Base-by-base conservation (phyloP, 2,797 vertebrate species). In the Argya squamiceps region DNA sequence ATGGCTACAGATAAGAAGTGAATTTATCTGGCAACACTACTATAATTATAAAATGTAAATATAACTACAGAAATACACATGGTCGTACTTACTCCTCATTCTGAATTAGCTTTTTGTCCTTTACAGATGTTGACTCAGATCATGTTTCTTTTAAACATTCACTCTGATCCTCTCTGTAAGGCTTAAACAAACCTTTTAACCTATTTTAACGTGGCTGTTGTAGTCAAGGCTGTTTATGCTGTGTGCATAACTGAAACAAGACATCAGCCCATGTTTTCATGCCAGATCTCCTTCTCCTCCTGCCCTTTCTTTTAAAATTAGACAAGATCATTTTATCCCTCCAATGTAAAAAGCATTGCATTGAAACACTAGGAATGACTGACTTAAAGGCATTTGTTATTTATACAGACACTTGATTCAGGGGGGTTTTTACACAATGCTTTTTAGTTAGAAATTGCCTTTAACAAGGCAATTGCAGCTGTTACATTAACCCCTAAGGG, bases 171-270 rank as follows among this genome's bases (percentile, higher is more conserved):
- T 62, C 92, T 92, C 70, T 87, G 74, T 47, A 50, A 84, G 75
- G 85, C 67, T 90, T 76, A 82, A 91, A 91, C 68, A 95, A 96
- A 82, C 52, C 88, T 92, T 95, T 93, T 84, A 96, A 84, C 82
- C 67, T 92, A 86, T 84, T 96, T 93, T 90, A 96, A 88, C 67
- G 64, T 21, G 1, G 1, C 34, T 90, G 82, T 60, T 84, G 69
- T 7, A 90, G 73, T 46, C 79, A 88, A 43, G 44, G 55, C 58
- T 96, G 84, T 95, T 96, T 95, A 96, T 90, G 60, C 82, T 64
- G 64, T 10, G 30, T 8, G 27, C 3, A 15, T 74, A 96, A 92
- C 14, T 92, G 80, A 94, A 95, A 95, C 63, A 94, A 95, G 74
- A 90, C 91, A 96, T 92, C 88, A 90, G 69, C 17, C 39, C 59